Evolutionary conservation across 2,888 invertebrate genomes (phyloP).

Genomic region (Tachina fera): DNA sequence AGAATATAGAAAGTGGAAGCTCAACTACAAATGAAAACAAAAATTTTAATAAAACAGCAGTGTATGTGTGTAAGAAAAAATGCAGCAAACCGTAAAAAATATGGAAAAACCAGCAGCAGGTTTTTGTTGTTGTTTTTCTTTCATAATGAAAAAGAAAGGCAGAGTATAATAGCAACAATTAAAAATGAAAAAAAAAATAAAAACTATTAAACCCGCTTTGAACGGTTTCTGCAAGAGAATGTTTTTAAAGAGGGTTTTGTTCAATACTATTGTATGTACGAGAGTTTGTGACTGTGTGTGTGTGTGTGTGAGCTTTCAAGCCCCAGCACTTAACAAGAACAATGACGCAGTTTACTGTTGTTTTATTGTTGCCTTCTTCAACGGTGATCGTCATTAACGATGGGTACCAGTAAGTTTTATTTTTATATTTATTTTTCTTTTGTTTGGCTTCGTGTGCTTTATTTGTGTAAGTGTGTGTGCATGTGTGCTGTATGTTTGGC

Average conservation of each 20-base stretch:
- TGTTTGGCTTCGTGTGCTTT: conserved; percentile 25
- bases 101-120: conserved; percentile 39
- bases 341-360: conserved; percentile 50
- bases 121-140: conserved; percentile 26
- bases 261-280: not conserved
- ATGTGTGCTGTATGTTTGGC: conserved; percentile 29
- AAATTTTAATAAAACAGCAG: too few species aligned
- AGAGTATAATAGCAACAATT: conserved; percentile 13
- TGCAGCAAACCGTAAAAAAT: conserved; percentile 5
- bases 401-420: conserved; percentile 2
- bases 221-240: conserved; percentile 6
- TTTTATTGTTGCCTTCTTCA: conserved; percentile 22
- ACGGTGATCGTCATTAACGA: conserved; percentile 35
- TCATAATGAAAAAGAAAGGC: conserved; percentile 59
- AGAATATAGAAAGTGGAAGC: too few species aligned
- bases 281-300: conserved; percentile 9
- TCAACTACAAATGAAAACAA: too few species aligned
- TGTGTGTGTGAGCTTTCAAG: conserved; percentile 15
- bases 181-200: not conserved
- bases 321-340: conserved; percentile 49
- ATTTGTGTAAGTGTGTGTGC: not conserved
- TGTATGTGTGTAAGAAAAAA: not conserved
- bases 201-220: conserved; percentile 1
- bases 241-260: not conserved
- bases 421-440: not conserved